phyloP scores from a whole-genome alignment of 2,797 vertebrate genomes.

The Babyrousa celebensis region DNA sequence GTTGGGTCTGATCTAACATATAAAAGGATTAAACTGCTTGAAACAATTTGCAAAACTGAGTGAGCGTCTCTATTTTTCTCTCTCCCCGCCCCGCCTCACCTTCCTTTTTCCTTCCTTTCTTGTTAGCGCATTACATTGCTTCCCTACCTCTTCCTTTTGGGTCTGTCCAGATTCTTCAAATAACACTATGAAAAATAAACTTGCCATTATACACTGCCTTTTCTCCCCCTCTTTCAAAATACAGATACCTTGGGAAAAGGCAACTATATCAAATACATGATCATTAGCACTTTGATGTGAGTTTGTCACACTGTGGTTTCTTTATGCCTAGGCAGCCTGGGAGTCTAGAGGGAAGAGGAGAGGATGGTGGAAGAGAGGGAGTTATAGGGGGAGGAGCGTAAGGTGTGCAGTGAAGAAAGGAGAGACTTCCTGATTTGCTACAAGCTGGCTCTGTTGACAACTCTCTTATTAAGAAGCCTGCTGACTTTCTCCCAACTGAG shows the following conservation, averaged over 20 bases:
- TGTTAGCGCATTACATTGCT: neutral
- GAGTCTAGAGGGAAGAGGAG: neutral
- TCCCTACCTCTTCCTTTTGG: neutral
- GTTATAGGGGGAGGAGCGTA: neutral
- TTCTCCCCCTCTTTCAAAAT: conserved; percentile 2
- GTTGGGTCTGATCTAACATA: neutral
- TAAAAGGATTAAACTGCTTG: conserved; percentile 25
- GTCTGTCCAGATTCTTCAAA: neutral
- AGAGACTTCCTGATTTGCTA: neutral
- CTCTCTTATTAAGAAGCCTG: neutral
- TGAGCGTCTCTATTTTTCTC: neutral
- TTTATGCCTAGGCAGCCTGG: neutral
- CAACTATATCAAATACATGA: neutral
- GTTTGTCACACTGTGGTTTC: neutral
- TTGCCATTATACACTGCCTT: neutral
- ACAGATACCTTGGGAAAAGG: neutral
- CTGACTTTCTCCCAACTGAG: neutral
- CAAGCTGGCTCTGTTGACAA: neutral
- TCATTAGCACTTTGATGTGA: neutral
- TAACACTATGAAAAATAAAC: conserved; percentile 48
- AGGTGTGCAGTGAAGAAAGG: neutral
- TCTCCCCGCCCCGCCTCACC: neutral
- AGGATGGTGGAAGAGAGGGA: neutral
- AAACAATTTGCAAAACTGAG: conserved; percentile 1
- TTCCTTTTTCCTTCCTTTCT: neutral